phyloP scores from a whole-genome alignment of 23 tunicate species.

The Corella eumyota region DNA sequence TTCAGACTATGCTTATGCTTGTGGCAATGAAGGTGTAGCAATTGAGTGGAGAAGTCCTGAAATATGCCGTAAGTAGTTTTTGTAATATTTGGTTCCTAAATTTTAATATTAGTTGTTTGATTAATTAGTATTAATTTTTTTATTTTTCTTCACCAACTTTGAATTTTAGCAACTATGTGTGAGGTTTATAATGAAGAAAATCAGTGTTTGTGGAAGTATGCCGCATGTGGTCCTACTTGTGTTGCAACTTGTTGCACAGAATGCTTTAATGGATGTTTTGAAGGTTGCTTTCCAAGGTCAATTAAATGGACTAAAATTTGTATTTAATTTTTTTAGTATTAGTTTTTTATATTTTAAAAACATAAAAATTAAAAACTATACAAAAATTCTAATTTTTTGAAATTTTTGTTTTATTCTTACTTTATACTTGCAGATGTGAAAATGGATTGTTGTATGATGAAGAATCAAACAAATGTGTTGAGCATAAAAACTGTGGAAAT shows the following conservation, averaged over 20 bases:
- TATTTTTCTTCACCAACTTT: not conserved
- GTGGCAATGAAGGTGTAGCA: slow-evolving; percentile 42
- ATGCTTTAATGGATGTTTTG: slow-evolving; percentile 12
- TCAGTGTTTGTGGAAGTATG: slow-evolving; percentile 20
- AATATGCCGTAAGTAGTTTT: slow-evolving; percentile 38
- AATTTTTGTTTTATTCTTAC: too few species aligned
- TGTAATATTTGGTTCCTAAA: not conserved
- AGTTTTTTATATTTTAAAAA: too few species aligned
- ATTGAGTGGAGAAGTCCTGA: slow-evolving; percentile 37
- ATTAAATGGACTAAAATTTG: too few species aligned
- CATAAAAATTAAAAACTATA: too few species aligned
- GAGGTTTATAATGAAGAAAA: slow-evolving; percentile 6
- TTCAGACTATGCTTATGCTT: slow-evolving; percentile 47
- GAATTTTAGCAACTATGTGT: slow-evolving; percentile 11
- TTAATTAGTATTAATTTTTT: not conserved
- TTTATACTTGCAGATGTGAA: too few species aligned
- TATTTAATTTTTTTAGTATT: too few species aligned
- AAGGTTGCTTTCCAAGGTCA: slow-evolving; percentile 16
- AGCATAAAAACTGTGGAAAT: too few species aligned
- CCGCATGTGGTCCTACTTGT: slow-evolving; percentile 5
- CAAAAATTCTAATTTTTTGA: too few species aligned
- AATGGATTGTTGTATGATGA: too few species aligned
- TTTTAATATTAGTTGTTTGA: not conserved
- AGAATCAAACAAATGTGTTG: too few species aligned
- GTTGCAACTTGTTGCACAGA: slow-evolving; percentile 4